A percentile compares a stretch with the other conserved stretches of the same genome.
Conservation (phyloP, 2,113 vertebrate species). For the Xenopus laevis region DNA sequence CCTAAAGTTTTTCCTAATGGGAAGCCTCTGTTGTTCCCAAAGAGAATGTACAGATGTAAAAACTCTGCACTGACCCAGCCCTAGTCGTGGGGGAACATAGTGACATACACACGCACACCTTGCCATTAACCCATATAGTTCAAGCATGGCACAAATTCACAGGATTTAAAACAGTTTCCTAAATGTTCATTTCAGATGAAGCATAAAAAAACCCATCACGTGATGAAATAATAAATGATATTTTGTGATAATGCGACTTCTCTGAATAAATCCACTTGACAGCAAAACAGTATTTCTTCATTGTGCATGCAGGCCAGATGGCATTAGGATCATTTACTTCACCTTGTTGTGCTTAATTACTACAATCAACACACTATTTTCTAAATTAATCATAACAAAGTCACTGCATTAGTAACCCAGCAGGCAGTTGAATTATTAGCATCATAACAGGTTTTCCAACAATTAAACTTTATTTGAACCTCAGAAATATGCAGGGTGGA, state of each 20-base stretch:
- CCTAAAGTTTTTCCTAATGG: no score
- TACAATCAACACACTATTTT: constrained; percentile 98
- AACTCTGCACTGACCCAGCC: no score
- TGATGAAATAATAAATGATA: no score
- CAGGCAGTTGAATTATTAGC: constrained; percentile 83
- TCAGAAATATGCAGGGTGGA: constrained; percentile 84
- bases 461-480: constrained; percentile 90
- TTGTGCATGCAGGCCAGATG: constrained; percentile 92
- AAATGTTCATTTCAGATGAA: no score
- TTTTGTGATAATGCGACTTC: constrained; percentile 60
- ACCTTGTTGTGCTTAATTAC: constrained; percentile 99
- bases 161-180: no score
- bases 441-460: constrained; percentile 85
- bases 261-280: constrained; percentile 88
- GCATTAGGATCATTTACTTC: constrained; percentile 95
- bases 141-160: no score
- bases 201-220: no score
- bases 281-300: constrained; percentile 86
- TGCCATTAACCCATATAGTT: no score
- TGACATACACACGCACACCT: no score
- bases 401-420: constrained; percentile 92
- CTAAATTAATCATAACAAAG: constrained; percentile 98
- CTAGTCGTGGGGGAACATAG: no score
- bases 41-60: no score
- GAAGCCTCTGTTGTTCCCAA: no score